Base-by-base conservation (phyloP, 1,140 invertebrate species). In the Lamellibrachia luymesi region DNA sequence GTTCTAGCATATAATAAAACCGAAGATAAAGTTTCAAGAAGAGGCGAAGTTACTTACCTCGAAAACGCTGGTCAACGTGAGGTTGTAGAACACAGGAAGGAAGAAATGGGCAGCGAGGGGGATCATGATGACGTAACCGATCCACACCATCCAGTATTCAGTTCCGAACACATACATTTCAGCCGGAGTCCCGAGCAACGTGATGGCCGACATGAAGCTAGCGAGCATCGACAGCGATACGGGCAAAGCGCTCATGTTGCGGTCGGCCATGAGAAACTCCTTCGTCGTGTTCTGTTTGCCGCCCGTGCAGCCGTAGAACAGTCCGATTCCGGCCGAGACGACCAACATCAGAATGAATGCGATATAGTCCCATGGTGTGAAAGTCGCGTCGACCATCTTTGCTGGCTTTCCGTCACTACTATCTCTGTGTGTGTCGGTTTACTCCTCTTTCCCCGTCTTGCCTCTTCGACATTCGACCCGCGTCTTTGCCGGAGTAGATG, bases 231-330 rank as follows among this genome's bases (percentile, higher is more conserved):
- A 92, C 50, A 92, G 50, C 8, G 92, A 38, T 13, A 92, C 92
- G 50, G 92, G 92, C 5, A 92, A n/a, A 2, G 51, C 27, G 50
- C 51, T 10, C 92, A 92, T 92, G 8, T 13, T 52, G 4, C 92
- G 50, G 52, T 64, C 52, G 52, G 92, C 92, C 92, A 92, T 92
- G 8, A 98, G 96, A 95, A 98, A 98, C 94, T 98, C 98, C 91
- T 97, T 97, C 64, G 97, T 97, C 1, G 98, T 98, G 96, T 97
- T 98, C 95, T 99, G 98, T 95, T 97, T 98, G 0, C 98, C 98
- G 51, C 97, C 98, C 56, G 97, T 98, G 94, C 98, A 98, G 93
- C 97, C 97, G 95, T 98, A 98, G 95, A 98, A 98, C 0, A 98
- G 96, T 0, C 98, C 98, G 92, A 98, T 98, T 8, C 25, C 51